Evolutionary conservation across 2,888 invertebrate genomes (phyloP), one percentile per base, ranked within the genome.

Genomic region (Malthinus flaveolus): DNA sequence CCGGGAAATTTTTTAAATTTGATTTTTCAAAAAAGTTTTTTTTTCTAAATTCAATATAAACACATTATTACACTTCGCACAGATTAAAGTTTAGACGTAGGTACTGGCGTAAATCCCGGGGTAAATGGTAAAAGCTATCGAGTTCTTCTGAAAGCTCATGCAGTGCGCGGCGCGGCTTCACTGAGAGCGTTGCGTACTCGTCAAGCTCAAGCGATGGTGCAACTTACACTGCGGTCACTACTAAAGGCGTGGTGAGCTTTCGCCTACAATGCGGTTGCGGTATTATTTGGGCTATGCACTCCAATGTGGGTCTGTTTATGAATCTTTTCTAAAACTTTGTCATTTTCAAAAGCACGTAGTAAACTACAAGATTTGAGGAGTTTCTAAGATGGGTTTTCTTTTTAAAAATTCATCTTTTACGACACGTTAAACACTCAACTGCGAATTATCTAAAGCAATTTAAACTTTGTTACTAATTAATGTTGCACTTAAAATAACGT

Each of bases 71-170:
- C 54, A 49, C 53, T 54, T 50, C 54, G 52, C 56, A 51, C 42
- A 42, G 35, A 32, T 52, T 53, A 34, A 52, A 49, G 50, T 53
- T 56, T 49, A 56, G 31, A 56, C 49, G 33, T 53, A n/a, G n/a
- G n/a, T 56, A 63, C 71, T 67, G 67, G 66, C 70, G 68, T 66
- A 69, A 68, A 68, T 68, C 69, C 68, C 70, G 71, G 70, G 67
- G 67, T 60, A 67, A 67, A 66, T 61, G 62, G 63, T 63, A 65
- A 70, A 65, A 70, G 69, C 66, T 66, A 59, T 56, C 60, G 62
- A 56, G 59, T 65, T 63, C 64, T 63, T 64, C 59, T 56, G 59
- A 65, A 68, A 65, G 67, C 68, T 68, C 66, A 61, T 64, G 64
- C 67, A 66, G 67, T 68, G 69, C 71, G 71, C 72, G 68, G 61